phyloP scores from a whole-genome alignment of 2,888 invertebrate genomes.

The Lasioglossum vierecki region DNA sequence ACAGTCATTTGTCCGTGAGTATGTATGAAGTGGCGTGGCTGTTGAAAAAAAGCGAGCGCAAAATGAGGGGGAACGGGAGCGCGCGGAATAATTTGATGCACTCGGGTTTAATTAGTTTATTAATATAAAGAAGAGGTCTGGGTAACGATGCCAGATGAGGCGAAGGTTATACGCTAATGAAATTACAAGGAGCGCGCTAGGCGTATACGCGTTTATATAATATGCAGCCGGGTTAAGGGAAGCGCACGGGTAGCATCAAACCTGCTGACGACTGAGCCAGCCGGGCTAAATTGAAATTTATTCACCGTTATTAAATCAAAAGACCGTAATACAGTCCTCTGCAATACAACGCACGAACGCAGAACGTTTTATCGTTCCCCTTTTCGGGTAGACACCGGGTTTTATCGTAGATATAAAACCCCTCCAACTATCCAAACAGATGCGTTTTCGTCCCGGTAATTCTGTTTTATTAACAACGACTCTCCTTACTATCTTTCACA shows the following conservation, averaged over 20 bases:
- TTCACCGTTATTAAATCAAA: constrained; percentile 35
- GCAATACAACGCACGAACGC: neutral
- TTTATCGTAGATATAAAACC: constrained; percentile 31
- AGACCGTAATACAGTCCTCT: constrained; percentile 6
- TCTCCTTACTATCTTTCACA: constrained; percentile 1
- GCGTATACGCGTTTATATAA: constrained; percentile 6
- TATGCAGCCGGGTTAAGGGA: constrained; percentile 17
- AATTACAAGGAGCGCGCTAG: constrained; percentile 12
- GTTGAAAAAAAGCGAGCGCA: neutral
- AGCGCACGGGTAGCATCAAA: neutral
- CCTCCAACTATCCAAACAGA: constrained; percentile 15
- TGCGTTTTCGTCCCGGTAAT: neutral
- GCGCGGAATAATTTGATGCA: neutral
- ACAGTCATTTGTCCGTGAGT: neutral
- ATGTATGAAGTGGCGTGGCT: neutral
- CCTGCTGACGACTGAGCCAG: neutral
- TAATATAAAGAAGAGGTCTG: constrained; percentile 5
- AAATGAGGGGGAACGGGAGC: neutral
- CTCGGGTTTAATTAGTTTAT: constrained; percentile 21
- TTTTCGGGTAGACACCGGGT: neutral
- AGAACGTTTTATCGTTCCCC: neutral
- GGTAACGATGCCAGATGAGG: constrained; percentile 15
- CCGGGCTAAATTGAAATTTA: constrained; percentile 18
- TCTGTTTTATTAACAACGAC: constrained; percentile 19
- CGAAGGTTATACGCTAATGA: constrained; percentile 19